These are phyloP conservation scores for Nansenia antarctica DNA, from an alignment of 2,113 vertebrate species.

Conservation along the genomic window DNA sequence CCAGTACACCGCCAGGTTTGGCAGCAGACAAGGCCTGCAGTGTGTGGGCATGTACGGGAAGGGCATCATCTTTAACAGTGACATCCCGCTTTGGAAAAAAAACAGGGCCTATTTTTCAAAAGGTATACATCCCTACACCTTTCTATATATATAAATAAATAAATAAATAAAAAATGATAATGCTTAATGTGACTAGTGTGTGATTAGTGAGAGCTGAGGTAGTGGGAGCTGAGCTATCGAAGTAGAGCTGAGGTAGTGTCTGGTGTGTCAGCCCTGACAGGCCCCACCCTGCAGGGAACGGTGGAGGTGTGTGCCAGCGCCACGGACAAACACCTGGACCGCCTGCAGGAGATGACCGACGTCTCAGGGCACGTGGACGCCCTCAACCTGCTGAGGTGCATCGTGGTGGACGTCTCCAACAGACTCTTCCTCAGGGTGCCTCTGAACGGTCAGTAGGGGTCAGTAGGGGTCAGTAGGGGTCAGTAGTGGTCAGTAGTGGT, in stretches of 20 bases:
- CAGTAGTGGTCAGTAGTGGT: no score
- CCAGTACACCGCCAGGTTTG: conserved; percentile 85
- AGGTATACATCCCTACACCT: no score
- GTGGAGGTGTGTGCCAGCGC: conserved; percentile 80
- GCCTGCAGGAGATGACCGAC: conserved; percentile 66
- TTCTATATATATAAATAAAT: not conserved
- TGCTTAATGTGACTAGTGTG: no score
- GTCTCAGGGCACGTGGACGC: conserved; percentile 75
- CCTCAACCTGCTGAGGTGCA: conserved; percentile 84
- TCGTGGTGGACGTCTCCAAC: conserved; percentile 91
- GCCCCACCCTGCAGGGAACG: conserved; percentile 83
- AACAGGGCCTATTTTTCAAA: conserved; percentile 85
- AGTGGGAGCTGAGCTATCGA: no score
- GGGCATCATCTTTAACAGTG: conserved; percentile 93
- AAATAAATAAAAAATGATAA: not conserved
- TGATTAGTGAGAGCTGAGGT: no score
- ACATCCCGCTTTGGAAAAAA: conserved; percentile 84
- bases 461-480: not conserved
- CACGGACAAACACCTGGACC: conserved; percentile 79
- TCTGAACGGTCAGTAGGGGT: conserved; percentile 80
- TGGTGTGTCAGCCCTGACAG: conserved; percentile 81
- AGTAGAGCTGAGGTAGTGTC: no score
- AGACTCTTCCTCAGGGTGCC: conserved; percentile 87
- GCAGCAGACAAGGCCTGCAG: conserved; percentile 84
- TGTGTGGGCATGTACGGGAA: conserved; percentile 92